Percentiles rank a stretch among this genome's conserved stretches.
Evolutionary conservation across 2,797 vertebrate genomes (phyloP).

Genomic region (Avahi laniger): DNA sequence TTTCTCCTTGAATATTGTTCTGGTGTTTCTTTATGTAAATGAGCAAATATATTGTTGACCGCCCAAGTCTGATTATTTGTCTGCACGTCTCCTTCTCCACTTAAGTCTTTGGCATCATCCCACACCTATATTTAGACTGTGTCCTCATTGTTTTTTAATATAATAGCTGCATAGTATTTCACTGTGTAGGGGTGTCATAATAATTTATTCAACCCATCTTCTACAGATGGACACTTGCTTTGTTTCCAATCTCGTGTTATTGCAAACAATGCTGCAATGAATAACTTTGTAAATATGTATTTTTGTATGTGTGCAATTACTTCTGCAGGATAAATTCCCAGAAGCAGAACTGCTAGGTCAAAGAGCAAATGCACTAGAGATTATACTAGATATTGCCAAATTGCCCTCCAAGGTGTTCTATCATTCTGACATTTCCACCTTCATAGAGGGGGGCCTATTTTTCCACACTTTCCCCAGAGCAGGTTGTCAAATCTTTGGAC

Average conservation of each 20-base stretch:
- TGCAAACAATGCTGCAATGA: background rate
- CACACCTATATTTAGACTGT: background rate
- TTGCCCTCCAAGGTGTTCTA: background rate
- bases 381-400: background rate
- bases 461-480: background rate
- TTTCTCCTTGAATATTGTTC: background rate
- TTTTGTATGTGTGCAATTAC: background rate
- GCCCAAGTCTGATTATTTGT: background rate
- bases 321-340: background rate
- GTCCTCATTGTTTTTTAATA: background rate
- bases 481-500: background rate
- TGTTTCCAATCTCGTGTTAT: background rate
- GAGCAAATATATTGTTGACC: background rate
- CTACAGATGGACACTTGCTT: background rate
- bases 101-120: background rate
- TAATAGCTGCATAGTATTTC: background rate
- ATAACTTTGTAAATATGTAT: background rate
- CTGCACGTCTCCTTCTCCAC: background rate
- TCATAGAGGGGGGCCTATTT: accelerated
- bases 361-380: background rate
- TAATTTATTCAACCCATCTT: background rate
- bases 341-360: background rate
- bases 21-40: background rate
- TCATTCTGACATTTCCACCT: background rate
- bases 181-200: background rate